Evolutionary conservation across 2,888 invertebrate genomes (phyloP).

Genomic region (Drosophila neonasuta): DNA sequence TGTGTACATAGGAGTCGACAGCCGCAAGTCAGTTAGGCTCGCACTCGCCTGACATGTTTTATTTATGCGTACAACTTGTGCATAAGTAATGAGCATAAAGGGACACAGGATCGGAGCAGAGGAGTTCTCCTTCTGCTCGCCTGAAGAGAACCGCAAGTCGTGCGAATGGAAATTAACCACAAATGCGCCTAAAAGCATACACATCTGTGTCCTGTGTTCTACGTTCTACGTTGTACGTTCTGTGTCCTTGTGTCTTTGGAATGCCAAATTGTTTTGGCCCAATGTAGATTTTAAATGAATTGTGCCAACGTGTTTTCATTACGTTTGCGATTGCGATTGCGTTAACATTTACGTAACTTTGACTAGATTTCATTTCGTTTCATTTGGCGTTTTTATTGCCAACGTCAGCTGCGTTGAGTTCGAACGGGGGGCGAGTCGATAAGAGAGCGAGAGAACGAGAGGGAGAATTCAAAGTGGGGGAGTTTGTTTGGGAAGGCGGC

Average conservation of each 20-base stretch:
- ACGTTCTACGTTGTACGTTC: neutral
- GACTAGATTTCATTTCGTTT: constrained; percentile 50
- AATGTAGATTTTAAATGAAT: constrained; percentile 64
- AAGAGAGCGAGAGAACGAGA: neutral
- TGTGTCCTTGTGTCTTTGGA: constrained; percentile 20
- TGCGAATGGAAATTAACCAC: constrained; percentile 65
- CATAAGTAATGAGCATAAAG: constrained; percentile 67
- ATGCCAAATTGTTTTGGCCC: constrained; percentile 44
- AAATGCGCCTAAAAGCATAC: constrained; percentile 60
- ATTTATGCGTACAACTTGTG: constrained; percentile 78
- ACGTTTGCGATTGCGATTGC: constrained; percentile 46
- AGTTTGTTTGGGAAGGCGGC: constrained; percentile 25
- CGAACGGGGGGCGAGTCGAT: too few species aligned
- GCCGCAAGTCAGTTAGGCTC: constrained; percentile 51
- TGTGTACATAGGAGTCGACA: constrained; percentile 30
- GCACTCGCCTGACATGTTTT: constrained; percentile 71
- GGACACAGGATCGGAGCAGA: constrained; percentile 22
- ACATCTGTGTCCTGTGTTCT: constrained; percentile 36
- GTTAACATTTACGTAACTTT: constrained; percentile 51
- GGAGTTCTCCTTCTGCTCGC: neutral
- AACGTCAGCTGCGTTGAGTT: constrained; percentile 26
- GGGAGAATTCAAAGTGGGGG: neutral
- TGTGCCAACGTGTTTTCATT: constrained; percentile 65
- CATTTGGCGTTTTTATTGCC: constrained; percentile 60
- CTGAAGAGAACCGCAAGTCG: constrained; percentile 42